Percentiles rank a stretch among this genome's conserved stretches.
Conservation (phyloP, 2,888 invertebrate species). For the Chrysolina americana region DNA sequence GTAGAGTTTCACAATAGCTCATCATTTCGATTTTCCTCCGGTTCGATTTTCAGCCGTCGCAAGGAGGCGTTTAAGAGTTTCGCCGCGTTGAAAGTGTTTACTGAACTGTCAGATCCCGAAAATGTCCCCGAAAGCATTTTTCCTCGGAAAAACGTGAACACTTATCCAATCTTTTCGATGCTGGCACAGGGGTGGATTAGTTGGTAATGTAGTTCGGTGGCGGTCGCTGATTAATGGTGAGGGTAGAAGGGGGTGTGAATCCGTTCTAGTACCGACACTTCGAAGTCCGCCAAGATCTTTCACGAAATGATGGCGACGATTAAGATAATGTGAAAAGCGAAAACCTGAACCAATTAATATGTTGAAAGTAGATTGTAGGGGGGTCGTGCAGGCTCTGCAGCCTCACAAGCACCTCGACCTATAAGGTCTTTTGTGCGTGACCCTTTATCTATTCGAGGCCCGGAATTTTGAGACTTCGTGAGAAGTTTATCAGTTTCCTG, state of each 20-base stretch:
- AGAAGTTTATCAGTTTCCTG: too few relatives aligned
- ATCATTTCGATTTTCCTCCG: conserved; percentile 64
- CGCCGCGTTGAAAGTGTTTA: conserved; percentile 67
- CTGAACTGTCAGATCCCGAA: conserved; percentile 69
- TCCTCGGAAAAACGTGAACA: conserved; percentile 64
- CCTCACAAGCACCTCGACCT: too few relatives aligned
- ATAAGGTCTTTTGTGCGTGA: too few relatives aligned
- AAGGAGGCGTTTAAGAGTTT: conserved; percentile 51
- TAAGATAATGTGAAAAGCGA: too few relatives aligned
- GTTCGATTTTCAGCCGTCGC: conserved; percentile 54
- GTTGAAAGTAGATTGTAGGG: too few relatives aligned
- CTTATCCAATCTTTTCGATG: conserved; percentile 67
- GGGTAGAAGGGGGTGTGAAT: neutral
- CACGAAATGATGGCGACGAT: too few relatives aligned
- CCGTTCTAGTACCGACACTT: too few relatives aligned
- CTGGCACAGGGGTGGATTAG: conserved; percentile 46
- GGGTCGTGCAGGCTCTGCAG: too few relatives aligned
- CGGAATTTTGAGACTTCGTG: too few relatives aligned
- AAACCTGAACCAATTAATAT: too few relatives aligned
- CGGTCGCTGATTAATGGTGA: neutral
- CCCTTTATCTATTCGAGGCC: too few relatives aligned
- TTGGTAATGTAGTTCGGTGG: neutral
- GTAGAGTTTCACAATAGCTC: conserved; percentile 69
- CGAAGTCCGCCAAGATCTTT: too few relatives aligned
- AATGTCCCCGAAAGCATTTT: conserved; percentile 69